Percentiles rank a stretch among this genome's conserved stretches.
These are phyloP conservation scores for Drosophila micromelanica DNA, from an alignment of 1,140 invertebrate species.

Conservation along the genomic window DNA sequence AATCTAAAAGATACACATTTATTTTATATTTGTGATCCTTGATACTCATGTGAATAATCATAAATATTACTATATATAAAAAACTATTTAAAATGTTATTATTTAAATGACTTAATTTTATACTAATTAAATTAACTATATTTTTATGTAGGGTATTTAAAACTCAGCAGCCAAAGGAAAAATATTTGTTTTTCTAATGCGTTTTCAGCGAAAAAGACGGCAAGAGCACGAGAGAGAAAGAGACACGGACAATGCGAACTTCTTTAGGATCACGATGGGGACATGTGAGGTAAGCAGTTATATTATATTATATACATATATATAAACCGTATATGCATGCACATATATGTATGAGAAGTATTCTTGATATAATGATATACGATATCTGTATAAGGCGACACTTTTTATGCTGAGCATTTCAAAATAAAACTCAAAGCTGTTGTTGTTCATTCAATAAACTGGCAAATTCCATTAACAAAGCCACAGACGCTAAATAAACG, in stretches of 20 bases:
- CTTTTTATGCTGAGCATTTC: constrained; percentile 30
- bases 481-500: constrained; percentile 9
- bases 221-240: background rate
- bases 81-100: too few species aligned
- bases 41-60: too few species aligned
- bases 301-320: constrained; percentile 3
- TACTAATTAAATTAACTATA: too few species aligned
- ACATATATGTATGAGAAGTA: constrained; percentile 8
- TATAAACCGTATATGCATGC: constrained; percentile 1
- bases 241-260: background rate
- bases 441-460: constrained; percentile 11
- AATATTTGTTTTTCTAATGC: background rate
- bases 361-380: constrained; percentile 14
- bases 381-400: constrained; percentile 20
- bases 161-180: background rate
- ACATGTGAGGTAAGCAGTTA: constrained; percentile 32
- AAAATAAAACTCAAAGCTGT: constrained; percentile 3
- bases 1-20: too few species aligned
- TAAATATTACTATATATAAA: too few species aligned
- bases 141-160: background rate
- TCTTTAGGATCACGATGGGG: background rate
- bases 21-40: too few species aligned
- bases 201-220: background rate
- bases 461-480: constrained; percentile 26
- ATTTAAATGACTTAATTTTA: too few species aligned